Evolutionary conservation across 2,797 vertebrate species (phyloP), one percentile per base, ranked within the genome.

Genomic region (Diceros bicornis): DNA sequence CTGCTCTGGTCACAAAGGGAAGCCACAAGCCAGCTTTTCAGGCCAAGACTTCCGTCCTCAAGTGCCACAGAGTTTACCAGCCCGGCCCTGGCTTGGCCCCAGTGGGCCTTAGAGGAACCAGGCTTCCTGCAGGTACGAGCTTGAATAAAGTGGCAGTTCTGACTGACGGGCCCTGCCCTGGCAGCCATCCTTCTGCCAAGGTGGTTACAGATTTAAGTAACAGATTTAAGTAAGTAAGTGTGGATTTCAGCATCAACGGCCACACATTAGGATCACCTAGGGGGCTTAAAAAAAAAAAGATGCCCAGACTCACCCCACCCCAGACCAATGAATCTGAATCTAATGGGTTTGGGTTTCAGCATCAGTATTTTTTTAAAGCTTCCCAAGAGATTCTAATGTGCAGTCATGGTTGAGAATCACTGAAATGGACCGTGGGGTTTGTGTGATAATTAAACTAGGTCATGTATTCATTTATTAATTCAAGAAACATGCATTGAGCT

Each of bases 101-200:
- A 1, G 57, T 0, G 27, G 61, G 68, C 34, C 85, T 1, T 1
- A 64, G 68, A 85, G 11, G 18, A 52, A 74, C n/a, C 29, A 34
- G 27, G 37, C 17, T 89, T 41, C 64, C 66, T 3, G 4, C 77
- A 97, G 97, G 98, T 98, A 94, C 1, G 79, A 93, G 16, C 29
- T 23, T 23, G 12, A 1, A 18, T 21, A 55, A 44, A 57, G 47
- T 20, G 89, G 27, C 29, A 7, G 9, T 17, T 57, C 47, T 90
- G 55, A 71, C 50, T 2, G 8, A 44, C 1, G 2, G 23, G 13
- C 3, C 16, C 52, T 74, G 3, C 2, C 4, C n/a, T n/a, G 41
- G 12, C 8, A 29, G 27, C 25, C 9, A 52, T 75, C 18, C 50
- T 75, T 86, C 41, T 59, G 17, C 78, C 13, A 20, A 25, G 16